Base-by-base conservation (phyloP, 2,113 vertebrate genomes). In the Peromyscus californicus region DNA sequence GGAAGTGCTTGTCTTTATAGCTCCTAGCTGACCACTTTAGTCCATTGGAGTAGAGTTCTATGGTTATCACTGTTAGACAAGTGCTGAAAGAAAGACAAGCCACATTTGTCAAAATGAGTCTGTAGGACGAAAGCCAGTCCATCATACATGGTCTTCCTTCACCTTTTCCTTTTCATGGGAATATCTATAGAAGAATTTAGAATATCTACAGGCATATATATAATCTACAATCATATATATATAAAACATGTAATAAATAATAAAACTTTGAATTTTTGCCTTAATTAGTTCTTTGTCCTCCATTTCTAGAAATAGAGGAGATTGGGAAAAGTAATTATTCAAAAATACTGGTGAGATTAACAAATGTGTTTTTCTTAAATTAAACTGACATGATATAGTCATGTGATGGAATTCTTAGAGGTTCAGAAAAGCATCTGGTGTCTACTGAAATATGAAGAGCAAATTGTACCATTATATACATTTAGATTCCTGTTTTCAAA, bases 251-350 rank as follows among this genome's bases (percentile, higher is more conserved):
- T 67, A 75, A 31, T 92, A 51, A 8, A 39, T 24, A 63, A 4
- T 70, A 51, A 87, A 29, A 92, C 24, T 72, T 21, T 63, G 61
- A 24, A 8, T 72, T 12, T 90, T 92, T 90, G 17, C 59, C 93
- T n/a, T 70, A 79, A 54, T 95, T 19, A 92, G 57, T 90, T 94
- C 9, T 96, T 95, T 92, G 36, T 79, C 6, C 19, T 93, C 7
- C 39, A 95, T 61, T 86, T 93, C 26, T 94, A 42, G 11, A 48
- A 75, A 36, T 65, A 89, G 84, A 74, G 61, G 74, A 92, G 10
- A 92, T 76, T 88, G 19, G 61, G 75, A 95, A 67, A 84, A 33
- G 45, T 45, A 86, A 76, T 89, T 74, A 65, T 83, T 45, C 29
- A n/a, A 89, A 90, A 78, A 59, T 84, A n/a, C 54, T 78, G 54